A percentile compares a stretch with the other conserved stretches of the same genome.
These are phyloP conservation scores for Drosophila saltans DNA, from an alignment of 1,140 invertebrate species.

Conservation along the genomic window DNA sequence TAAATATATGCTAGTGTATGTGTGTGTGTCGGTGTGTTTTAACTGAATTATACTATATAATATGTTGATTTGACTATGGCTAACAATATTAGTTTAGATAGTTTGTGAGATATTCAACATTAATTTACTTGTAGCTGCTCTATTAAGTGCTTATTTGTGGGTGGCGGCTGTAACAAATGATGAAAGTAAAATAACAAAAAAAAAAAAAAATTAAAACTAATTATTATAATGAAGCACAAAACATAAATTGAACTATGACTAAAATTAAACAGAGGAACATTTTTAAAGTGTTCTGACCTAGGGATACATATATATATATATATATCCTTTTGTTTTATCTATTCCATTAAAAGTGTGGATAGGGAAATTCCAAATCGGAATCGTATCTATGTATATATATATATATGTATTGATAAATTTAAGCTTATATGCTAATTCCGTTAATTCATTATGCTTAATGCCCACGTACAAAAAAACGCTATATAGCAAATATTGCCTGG, in stretches of 20 bases:
- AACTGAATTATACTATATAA: conserved; percentile 10
- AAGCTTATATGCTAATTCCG: conserved; percentile 40
- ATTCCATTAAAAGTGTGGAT: no score
- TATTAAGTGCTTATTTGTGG: conserved; percentile 55
- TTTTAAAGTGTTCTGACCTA: conserved; percentile 41
- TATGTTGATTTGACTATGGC: conserved; percentile 7
- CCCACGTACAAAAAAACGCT: conserved; percentile 60
- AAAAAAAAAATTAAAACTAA: background rate
- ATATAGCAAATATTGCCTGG: conserved; percentile 45
- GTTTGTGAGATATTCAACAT: conserved; percentile 49
- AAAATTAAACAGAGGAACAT: conserved; percentile 55
- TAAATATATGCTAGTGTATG: background rate
- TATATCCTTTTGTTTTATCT: background rate
- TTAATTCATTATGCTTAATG: conserved; percentile 40
- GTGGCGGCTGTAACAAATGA: conserved; percentile 69
- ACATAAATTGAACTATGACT: conserved; percentile 58
- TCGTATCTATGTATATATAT: conserved; percentile 39
- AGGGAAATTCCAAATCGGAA: no score
- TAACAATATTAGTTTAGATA: conserved; percentile 50
- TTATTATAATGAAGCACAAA: conserved; percentile 51
- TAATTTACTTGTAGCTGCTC: conserved; percentile 47
- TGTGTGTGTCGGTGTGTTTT: background rate
- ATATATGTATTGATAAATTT: conserved; percentile 31
- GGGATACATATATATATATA: conserved; percentile 21
- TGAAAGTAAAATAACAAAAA: conserved; percentile 55